Evolutionary conservation across 2,888 invertebrate species (phyloP), one percentile per base, ranked within the genome.

Genomic region (Microctonus aethiopoides): DNA sequence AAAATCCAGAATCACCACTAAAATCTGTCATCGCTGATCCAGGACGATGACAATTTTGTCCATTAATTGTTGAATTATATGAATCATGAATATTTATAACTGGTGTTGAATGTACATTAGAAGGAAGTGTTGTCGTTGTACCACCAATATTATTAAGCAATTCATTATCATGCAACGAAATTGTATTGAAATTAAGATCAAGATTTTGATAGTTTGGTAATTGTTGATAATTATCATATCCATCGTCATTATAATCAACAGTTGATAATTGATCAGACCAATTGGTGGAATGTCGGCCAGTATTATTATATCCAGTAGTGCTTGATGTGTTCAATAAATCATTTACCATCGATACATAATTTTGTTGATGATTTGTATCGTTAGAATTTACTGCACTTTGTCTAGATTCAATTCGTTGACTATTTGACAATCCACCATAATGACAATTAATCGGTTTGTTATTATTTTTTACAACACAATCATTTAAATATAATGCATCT

Each of bases 11-110:
- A 72, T 86, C 85, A 1, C 73, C 78, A 70, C 78, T 83, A 11
- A 84, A 77, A 69, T 86, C 84, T 70, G 83, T 85, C 83, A 86
- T 82, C 61, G 84, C 79, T 9, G 86, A 82, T 20, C 78, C 79
- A 34, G 84, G 81, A 62, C 83, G 76, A 46, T 67, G 41, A 67
- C 84, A 86, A 60, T 70, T 79, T n/a, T 61, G 79, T 60, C 62
- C 63, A 61, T 75, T 78, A 67, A 74, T 72, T 41, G 79, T 74
- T 16, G 69, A 41, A 66, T 78, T 82, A 65, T 84, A 85, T 32
- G 81, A 75, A 52, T 86, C 85, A n/a, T 84, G 83, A 64, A 83
- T 72, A 59, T 79, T 81, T 16, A 80, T 67, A n/a, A 56, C 54
- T 29, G 66, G 56, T 10, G 66, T 46, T 41, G 59, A 26, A 24